A percentile compares a stretch with the other conserved stretches of the same genome.
These are phyloP conservation scores for Artemia franciscana DNA, from an alignment of 1,140 invertebrate species.

Conservation along the genomic window DNA sequence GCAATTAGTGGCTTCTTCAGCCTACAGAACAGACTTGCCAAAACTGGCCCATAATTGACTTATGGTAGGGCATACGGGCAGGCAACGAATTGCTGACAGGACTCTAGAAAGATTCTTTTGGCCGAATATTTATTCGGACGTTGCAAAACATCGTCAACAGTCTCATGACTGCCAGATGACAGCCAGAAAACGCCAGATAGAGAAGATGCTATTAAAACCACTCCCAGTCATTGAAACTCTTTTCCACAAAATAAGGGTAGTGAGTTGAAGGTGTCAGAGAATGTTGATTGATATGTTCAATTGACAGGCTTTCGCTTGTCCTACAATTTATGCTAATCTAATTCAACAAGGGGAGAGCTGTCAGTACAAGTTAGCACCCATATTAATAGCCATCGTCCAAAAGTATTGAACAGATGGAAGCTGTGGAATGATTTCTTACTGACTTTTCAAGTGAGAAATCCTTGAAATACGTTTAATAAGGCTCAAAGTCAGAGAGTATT, in stretches of 20 bases:
- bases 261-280: too few relatives aligned
- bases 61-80: neutral
- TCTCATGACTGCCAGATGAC: neutral
- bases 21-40: neutral
- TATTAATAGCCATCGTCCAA: too few relatives aligned
- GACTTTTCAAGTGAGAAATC: too few relatives aligned
- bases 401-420: too few relatives aligned
- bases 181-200: neutral
- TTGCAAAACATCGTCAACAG: neutral
- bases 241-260: conserved; percentile 9
- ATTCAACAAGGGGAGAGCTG: too few relatives aligned
- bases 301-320: too few relatives aligned
- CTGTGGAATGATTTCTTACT: too few relatives aligned
- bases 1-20: neutral
- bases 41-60: neutral
- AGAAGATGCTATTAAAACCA: conserved; percentile 5
- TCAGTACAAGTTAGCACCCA: too few relatives aligned
- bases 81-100: neutral
- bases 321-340: too few relatives aligned
- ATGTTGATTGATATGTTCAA: too few relatives aligned
- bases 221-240: neutral
- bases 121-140: neutral
- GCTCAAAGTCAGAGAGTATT: too few relatives aligned
- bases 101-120: neutral
- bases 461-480: too few relatives aligned